Evolutionary conservation across 1,140 invertebrate genomes (phyloP).

Genomic region (Apis cerana): DNA sequence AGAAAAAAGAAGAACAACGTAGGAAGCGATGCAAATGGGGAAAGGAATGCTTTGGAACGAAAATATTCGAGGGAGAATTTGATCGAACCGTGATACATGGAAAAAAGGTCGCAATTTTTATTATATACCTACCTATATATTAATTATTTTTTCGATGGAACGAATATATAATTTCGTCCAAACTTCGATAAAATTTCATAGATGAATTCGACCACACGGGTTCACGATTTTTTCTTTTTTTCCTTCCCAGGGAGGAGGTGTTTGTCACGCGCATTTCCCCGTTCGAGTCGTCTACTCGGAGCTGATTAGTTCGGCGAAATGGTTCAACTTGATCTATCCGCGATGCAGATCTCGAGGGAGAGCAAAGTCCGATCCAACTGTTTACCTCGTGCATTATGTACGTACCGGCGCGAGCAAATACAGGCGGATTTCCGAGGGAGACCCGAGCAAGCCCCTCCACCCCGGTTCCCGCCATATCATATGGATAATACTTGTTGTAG

Average conservation of each 20-base stretch:
- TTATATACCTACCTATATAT: no score
- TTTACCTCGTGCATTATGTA: constrained; percentile 35
- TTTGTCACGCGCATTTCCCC: background rate
- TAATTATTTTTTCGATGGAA: no score
- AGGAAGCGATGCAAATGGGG: no score
- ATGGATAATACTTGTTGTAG: constrained; percentile 24
- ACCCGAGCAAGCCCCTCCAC: background rate
- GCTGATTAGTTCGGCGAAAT: constrained; percentile 69
- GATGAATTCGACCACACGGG: no score
- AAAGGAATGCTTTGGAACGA: no score
- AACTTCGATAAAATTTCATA: no score
- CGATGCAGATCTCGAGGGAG: constrained; percentile 31
- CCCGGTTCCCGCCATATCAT: background rate
- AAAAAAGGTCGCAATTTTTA: no score
- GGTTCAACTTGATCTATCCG: constrained; percentile 59
- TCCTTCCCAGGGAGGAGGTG: background rate
- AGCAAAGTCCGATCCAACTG: constrained; percentile 41
- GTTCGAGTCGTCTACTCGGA: background rate
- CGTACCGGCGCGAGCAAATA: background rate
- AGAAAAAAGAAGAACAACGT: no score
- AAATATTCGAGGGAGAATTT: no score
- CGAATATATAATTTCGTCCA: no score
- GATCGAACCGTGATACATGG: no score
- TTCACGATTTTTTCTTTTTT: background rate
- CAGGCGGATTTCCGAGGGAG: constrained; percentile 21